These are phyloP conservation scores for Brenthis ino DNA, from an alignment of 2,888 invertebrate genomes.

Conservation along the genomic window DNA sequence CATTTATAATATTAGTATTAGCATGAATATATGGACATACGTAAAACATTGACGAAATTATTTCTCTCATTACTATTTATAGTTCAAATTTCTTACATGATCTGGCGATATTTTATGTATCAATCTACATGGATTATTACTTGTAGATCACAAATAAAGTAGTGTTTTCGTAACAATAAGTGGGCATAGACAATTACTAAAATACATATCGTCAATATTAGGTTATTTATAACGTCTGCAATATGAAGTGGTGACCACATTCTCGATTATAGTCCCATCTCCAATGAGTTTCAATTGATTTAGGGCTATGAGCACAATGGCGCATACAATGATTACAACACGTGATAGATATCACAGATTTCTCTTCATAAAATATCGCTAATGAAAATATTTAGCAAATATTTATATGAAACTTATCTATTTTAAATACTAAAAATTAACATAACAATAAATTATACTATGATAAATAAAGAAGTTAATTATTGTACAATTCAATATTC, in stretches of 20 bases:
- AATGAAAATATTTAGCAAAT: neutral
- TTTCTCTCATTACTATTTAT: no score
- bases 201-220: constrained; percentile 34
- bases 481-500: no score
- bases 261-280: constrained; percentile 45
- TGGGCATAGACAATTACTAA: constrained; percentile 43
- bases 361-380: constrained; percentile 41
- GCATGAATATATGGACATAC: neutral
- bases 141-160: constrained; percentile 35
- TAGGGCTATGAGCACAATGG: constrained; percentile 43
- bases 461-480: no score
- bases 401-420: neutral
- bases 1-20: no score
- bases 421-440: no score
- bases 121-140: constrained; percentile 18
- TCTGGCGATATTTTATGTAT: neutral
- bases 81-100: no score
- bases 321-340: constrained; percentile 34
- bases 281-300: constrained; percentile 50
- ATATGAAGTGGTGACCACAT: constrained; percentile 39
- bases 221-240: constrained; percentile 30
- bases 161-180: constrained; percentile 36
- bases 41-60: no score
- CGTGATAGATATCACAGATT: constrained; percentile 30
- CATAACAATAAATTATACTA: no score